Evolutionary conservation across 2,797 vertebrate species (phyloP).

Genomic region (Tarsius wallacei): DNA sequence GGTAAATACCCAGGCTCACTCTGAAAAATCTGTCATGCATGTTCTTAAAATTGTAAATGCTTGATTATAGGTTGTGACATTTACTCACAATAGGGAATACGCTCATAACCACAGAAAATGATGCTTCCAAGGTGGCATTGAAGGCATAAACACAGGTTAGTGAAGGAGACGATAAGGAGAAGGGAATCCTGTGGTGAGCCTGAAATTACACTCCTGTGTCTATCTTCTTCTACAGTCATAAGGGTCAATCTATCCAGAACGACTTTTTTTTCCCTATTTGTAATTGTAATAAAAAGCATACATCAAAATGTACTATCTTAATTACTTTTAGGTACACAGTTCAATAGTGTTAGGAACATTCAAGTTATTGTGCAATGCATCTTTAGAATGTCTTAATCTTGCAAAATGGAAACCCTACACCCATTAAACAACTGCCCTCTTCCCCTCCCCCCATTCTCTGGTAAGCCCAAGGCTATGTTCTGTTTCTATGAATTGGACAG

Average conservation of each 20-base stretch:
- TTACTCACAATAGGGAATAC: constrained; percentile 31
- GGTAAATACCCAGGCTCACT: background rate
- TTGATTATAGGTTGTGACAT: background rate
- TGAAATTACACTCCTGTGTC: background rate
- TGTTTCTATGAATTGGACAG: background rate
- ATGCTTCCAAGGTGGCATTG: background rate
- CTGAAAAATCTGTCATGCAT: background rate
- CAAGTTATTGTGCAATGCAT: background rate
- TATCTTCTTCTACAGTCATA: constrained; percentile 31
- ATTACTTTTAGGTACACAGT: background rate
- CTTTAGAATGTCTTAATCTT: background rate
- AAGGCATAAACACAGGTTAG: background rate
- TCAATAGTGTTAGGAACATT: background rate
- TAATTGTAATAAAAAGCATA: background rate
- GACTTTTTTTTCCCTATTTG: background rate
- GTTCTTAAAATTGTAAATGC: constrained; percentile 19
- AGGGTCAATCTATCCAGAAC: background rate
- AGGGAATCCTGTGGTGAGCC: background rate
- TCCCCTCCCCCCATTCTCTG: background rate
- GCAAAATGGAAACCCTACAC: background rate
- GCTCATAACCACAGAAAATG: background rate
- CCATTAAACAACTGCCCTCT: background rate
- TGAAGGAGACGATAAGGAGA: background rate
- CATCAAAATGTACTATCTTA: background rate
- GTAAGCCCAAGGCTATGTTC: background rate